Evolutionary conservation across 2,888 invertebrate species (phyloP).

Genomic region (Thyatira batis): DNA sequence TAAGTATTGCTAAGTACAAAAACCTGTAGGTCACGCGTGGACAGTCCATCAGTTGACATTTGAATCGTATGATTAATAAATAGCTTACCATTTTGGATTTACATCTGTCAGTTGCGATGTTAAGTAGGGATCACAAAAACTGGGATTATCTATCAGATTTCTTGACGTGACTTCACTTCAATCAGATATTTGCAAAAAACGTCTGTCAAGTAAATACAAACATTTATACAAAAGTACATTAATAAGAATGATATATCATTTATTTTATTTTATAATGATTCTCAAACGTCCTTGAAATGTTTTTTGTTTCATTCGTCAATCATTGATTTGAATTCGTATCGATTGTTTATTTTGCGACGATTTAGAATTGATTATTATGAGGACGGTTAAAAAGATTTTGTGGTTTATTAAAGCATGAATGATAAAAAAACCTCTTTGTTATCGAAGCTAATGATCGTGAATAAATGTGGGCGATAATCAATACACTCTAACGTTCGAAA

Average conservation of each 20-base stretch:
- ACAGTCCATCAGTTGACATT: not conserved
- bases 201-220: not conserved
- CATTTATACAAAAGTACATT: not conserved
- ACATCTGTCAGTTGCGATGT: not conserved
- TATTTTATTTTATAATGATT: not conserved
- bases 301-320: not conserved
- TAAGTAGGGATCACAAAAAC: not conserved
- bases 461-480: too few species aligned
- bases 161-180: not conserved
- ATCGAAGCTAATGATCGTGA: too few species aligned
- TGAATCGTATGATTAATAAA: not conserved
- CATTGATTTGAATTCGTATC: not conserved
- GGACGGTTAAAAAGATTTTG: not conserved
- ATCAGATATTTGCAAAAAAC: not conserved
- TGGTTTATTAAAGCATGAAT: too few species aligned
- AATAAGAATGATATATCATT: not conserved
- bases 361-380: not conserved
- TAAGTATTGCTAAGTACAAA: not conserved
- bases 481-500: too few species aligned
- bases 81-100: not conserved
- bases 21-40: not conserved
- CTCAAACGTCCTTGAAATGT: not conserved
- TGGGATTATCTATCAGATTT: not conserved
- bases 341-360: not conserved
- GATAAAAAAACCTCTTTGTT: too few species aligned